These are phyloP conservation scores for Melinaea marsaeus DNA, from an alignment of 2,888 invertebrate genomes.

Conservation along the genomic window DNA sequence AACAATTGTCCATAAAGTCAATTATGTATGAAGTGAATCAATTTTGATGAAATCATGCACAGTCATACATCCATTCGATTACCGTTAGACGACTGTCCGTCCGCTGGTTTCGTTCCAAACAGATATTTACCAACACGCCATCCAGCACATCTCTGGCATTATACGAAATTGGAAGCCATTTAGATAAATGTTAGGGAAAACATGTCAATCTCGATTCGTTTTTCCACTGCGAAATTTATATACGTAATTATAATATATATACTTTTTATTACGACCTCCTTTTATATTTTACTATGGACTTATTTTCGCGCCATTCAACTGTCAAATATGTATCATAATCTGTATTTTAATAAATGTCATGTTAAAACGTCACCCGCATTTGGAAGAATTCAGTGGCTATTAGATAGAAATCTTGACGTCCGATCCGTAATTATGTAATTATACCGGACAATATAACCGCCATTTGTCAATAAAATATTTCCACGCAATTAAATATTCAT, in stretches of 20 bases:
- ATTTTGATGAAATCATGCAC: constrained; percentile 66
- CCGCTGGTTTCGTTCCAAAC: constrained; percentile 24
- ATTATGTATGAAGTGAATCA: constrained; percentile 52
- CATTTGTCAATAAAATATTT: constrained; percentile 51
- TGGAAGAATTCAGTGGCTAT: constrained; percentile 20
- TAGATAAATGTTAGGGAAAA: constrained; percentile 22
- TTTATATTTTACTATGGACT: too few relatives aligned
- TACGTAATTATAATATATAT: background rate
- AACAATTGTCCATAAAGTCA: constrained; percentile 37
- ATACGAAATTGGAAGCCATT: constrained; percentile 26
- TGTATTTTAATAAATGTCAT: too few relatives aligned
- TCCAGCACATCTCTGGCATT: constrained; percentile 27
- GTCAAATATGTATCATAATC: too few relatives aligned
- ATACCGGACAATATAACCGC: constrained; percentile 51
- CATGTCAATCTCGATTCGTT: constrained; percentile 3
- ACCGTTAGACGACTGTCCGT: constrained; percentile 62
- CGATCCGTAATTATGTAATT: constrained; percentile 51
- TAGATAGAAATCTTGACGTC: constrained; percentile 11
- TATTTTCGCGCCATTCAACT: too few relatives aligned
- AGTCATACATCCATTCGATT: constrained; percentile 65
- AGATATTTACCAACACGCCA: constrained; percentile 31
- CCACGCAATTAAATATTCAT: constrained; percentile 74
- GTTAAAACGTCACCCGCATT: too few relatives aligned
- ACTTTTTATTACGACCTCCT: background rate
- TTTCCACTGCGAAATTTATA: background rate